A percentile compares a stretch with the other conserved stretches of the same genome.
Evolutionary conservation across 1,140 invertebrate genomes (phyloP).

Genomic region (Antheraea mylitta): DNA sequence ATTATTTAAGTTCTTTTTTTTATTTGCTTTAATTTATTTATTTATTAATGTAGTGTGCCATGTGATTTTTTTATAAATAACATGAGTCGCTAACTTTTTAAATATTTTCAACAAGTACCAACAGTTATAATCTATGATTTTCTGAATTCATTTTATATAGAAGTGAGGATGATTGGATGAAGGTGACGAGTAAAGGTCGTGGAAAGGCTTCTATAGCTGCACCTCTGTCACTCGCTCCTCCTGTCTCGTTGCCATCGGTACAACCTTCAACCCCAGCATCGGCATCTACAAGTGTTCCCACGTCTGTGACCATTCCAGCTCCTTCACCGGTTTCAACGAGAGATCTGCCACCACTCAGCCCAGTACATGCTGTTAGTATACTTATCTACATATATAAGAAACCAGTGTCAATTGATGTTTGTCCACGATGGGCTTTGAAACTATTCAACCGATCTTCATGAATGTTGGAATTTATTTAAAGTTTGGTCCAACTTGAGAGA

Average conservation of each 20-base stretch:
- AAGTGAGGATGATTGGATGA: slow-evolving; percentile 63
- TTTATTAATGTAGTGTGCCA: too few relatives aligned
- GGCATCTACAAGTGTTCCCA: too few relatives aligned
- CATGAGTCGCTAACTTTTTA: too few relatives aligned
- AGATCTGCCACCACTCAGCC: slow-evolving; percentile 1
- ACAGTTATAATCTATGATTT: too few relatives aligned
- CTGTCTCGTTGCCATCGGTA: not conserved
- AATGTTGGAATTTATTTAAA: too few relatives aligned
- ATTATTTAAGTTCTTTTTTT: too few relatives aligned
- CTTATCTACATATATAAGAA: slow-evolving; percentile 7
- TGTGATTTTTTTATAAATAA: too few relatives aligned
- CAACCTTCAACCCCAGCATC: not conserved
- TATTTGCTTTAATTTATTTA: too few relatives aligned
- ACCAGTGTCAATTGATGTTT: slow-evolving; percentile 13
- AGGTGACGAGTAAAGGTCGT: slow-evolving; percentile 29
- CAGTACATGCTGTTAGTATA: not conserved
- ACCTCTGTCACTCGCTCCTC: slow-evolving; percentile 12
- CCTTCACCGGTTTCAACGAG: not conserved
- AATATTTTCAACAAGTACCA: too few relatives aligned
- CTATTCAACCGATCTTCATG: too few relatives aligned
- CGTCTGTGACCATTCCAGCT: not conserved
- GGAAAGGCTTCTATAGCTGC: slow-evolving; percentile 28
- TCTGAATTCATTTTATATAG: slow-evolving; percentile 21
- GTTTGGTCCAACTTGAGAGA: too few relatives aligned
- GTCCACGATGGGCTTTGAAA: too few relatives aligned